phyloP scores from a whole-genome alignment of 2,888 invertebrate species.

The Aethes cnicana region DNA sequence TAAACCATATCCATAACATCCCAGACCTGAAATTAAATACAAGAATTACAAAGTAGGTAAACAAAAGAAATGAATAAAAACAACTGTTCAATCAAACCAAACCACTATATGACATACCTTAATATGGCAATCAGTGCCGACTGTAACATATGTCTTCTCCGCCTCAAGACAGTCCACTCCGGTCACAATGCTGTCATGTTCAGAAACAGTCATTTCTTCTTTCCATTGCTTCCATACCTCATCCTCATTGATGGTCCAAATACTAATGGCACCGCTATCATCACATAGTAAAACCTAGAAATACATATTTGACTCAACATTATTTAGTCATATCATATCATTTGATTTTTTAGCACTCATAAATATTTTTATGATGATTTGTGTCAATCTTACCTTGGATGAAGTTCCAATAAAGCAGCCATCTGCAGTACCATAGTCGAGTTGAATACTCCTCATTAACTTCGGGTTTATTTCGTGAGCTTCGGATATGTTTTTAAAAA shows the following conservation, averaged over 20 bases:
- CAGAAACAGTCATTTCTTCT: conserved; percentile 58
- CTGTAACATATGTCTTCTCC: conserved; percentile 64
- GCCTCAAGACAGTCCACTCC: conserved; percentile 62
- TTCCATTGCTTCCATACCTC: conserved; percentile 64
- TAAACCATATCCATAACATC: conserved; percentile 72
- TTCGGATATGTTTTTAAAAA: conserved; percentile 53
- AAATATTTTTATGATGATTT: neutral
- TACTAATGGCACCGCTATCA: conserved; percentile 68
- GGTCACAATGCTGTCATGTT: conserved; percentile 68
- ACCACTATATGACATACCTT: conserved; percentile 50
- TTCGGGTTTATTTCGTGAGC: conserved; percentile 43
- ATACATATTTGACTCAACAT: neutral
- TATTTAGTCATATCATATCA: too few species aligned
- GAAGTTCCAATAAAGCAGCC: conserved; percentile 67
- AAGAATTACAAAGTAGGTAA: neutral
- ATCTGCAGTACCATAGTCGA: conserved; percentile 67
- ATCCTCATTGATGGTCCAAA: conserved; percentile 56
- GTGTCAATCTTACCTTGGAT: conserved; percentile 54
- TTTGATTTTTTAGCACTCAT: too few species aligned
- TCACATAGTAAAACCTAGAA: conserved; percentile 70
- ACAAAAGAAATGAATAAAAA: neutral
- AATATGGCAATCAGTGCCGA: conserved; percentile 73
- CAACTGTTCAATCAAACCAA: neutral
- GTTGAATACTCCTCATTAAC: conserved; percentile 53
- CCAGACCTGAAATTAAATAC: conserved; percentile 67